A percentile compares a stretch with the other conserved stretches of the same genome.
phyloP scores from a whole-genome alignment of 2,797 vertebrate genomes.

The Coreius guichenoti region DNA sequence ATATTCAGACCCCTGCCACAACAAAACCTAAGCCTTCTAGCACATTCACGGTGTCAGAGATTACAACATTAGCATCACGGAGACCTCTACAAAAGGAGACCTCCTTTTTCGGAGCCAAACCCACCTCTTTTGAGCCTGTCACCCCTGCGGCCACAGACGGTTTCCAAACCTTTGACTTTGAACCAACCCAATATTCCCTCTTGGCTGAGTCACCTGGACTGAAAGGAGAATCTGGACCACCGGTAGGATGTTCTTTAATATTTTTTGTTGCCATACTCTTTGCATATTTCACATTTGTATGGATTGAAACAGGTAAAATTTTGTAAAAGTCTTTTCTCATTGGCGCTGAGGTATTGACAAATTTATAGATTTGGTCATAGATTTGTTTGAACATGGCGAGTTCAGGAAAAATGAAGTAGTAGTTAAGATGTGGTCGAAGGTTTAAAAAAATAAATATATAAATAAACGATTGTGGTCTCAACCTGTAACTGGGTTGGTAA shows the following conservation, averaged over 20 bases:
- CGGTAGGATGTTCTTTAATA: slow-evolving; percentile 78
- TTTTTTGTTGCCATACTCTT: background rate
- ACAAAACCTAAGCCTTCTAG: slow-evolving; percentile 38
- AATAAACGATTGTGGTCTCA: background rate
- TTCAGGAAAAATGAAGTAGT: slow-evolving; percentile 49
- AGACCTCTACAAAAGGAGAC: slow-evolving; percentile 69
- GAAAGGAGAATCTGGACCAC: slow-evolving; percentile 91
- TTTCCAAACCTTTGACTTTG: slow-evolving; percentile 84
- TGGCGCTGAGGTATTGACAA: slow-evolving; percentile 58
- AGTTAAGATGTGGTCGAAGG: slow-evolving; percentile 52
- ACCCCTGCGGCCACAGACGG: slow-evolving; percentile 82
- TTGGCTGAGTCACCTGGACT: slow-evolving; percentile 83
- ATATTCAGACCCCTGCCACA: slow-evolving; percentile 54
- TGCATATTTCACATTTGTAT: background rate
- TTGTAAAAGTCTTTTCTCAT: slow-evolving; percentile 50
- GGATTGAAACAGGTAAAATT: slow-evolving; percentile 22
- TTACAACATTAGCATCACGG: slow-evolving; percentile 61
- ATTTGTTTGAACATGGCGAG: slow-evolving; percentile 67
- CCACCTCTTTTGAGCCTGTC: slow-evolving; percentile 69
- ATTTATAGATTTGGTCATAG: slow-evolving; percentile 56
- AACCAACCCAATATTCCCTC: slow-evolving; percentile 85
- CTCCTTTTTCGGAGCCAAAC: slow-evolving; percentile 67
- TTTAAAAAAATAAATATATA: slow-evolving; percentile 23
- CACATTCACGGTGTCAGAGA: slow-evolving; percentile 35
- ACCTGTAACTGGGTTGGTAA: background rate